Evolutionary conservation across 2,113 vertebrate species (phyloP), one percentile per base, ranked within the genome.

Genomic region (Rhinoderma darwinii): DNA sequence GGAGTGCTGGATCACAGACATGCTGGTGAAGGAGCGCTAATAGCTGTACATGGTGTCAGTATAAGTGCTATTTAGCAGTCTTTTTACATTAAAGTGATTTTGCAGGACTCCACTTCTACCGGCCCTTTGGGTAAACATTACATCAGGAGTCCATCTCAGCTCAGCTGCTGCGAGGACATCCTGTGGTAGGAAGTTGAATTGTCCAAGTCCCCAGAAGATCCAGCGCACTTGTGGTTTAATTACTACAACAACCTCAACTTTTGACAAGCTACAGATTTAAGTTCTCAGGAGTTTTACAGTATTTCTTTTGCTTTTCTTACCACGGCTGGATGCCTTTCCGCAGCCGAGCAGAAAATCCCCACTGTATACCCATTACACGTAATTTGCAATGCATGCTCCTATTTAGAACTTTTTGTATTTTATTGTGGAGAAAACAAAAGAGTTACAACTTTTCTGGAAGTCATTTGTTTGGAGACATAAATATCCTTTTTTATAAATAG

Each of bases 131-230:
- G 0, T 63, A 56, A 56, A 74, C 75, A 72, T 43, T 4, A 9
- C 39, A 87, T 88, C 30, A 50, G 78, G 44, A 15, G 32, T 43
- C 66, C 12, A 14, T 25, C 43, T 84, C 27, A 37, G 14, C 0
- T 1, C 22, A 85, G 56, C 22, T 18, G n/a, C 18, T 2, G 17
- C 7, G 9, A 32, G 30, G 43, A 80, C 73, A 72, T 63, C 88
- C 89, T 35, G 47, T 76, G 89, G 88, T 80, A 0, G 44, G 10
- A 37, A 22, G 2, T 0, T 35, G 85, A 88, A 89, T 75, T 54
- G 86, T 47, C 59, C 27, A 68, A 25, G 32, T 59, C 77, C 50
- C 78, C 32, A 61, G 54, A 61, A 61, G 78, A 41, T 61, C 75
- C 75, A 50, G n/a, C 6, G 22, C 74, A 32, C 43, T 50, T 51